Conservation (phyloP, 2,113 vertebrate genomes). For the Uria aalge region DNA sequence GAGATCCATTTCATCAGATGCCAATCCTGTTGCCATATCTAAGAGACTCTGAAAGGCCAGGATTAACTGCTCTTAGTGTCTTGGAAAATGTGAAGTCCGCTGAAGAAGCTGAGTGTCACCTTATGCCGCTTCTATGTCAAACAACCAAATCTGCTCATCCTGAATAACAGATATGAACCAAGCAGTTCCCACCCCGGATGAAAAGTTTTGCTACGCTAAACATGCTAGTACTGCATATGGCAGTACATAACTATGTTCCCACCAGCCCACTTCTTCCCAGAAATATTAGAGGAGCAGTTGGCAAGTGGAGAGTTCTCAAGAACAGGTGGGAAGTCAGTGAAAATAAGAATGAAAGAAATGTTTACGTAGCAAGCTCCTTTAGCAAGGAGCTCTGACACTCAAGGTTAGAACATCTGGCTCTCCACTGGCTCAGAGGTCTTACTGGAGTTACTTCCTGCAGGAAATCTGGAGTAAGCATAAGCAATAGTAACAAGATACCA, state of each 20-base stretch:
- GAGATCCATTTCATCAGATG: not conserved
- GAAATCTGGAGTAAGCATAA: slow-evolving; percentile 1
- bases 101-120: not conserved
- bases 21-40: not conserved
- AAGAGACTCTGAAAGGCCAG: not conserved
- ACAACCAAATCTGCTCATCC: not conserved
- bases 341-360: not conserved
- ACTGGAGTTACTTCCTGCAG: slow-evolving; percentile 26
- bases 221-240: not conserved
- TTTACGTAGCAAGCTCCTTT: too few species aligned
- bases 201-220: not conserved
- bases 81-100: not conserved
- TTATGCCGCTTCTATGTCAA: not conserved
- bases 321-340: not conserved
- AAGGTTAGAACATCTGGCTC: slow-evolving; percentile 9
- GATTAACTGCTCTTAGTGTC: not conserved
- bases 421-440: not conserved
- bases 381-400: not conserved
- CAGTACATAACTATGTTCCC: not conserved
- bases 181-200: not conserved
- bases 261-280: not conserved
- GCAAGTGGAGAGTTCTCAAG: not conserved
- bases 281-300: not conserved
- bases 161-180: not conserved
- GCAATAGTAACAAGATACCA: slow-evolving; percentile 7